Evolutionary conservation across 2,888 invertebrate species (phyloP).

Genomic region (Pterostichus niger): DNA sequence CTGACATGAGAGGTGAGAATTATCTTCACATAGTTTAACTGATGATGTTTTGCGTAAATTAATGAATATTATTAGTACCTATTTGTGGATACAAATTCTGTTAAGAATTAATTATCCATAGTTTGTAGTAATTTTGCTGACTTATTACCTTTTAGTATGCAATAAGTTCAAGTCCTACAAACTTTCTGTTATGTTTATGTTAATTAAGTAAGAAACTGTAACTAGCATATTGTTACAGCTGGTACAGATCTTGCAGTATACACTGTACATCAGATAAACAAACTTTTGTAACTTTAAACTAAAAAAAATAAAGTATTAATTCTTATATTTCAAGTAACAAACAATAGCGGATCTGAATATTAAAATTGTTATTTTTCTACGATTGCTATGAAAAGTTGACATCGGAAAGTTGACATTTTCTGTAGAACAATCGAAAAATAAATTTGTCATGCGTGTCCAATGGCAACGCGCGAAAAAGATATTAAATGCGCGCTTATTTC

Average conservation of each 20-base stretch:
- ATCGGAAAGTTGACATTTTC: no score
- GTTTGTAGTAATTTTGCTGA: slow-evolving; percentile 23
- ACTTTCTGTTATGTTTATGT: slow-evolving; percentile 32
- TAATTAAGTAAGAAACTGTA: slow-evolving; percentile 18
- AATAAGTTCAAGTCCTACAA: slow-evolving; percentile 20
- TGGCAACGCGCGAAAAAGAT: no score
- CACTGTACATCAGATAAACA: neutral
- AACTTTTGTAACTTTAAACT: no score
- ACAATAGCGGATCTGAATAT: no score
- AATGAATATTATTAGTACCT: slow-evolving; percentile 1
- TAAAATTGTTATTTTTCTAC: no score
- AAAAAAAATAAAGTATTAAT: no score
- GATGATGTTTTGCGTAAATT: neutral
- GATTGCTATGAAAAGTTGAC: no score
- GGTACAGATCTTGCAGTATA: neutral
- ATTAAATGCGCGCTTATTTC: no score
- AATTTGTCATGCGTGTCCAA: no score
- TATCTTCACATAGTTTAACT: neutral
- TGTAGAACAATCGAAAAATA: no score
- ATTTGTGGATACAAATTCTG: slow-evolving; percentile 4
- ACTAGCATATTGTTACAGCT: slow-evolving; percentile 35
- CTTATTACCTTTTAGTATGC: slow-evolving; percentile 22
- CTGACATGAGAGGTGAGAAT: neutral
- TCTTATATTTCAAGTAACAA: no score
- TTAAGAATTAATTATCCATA: slow-evolving; percentile 32